Conservation (phyloP, 1,140 invertebrate genomes). For the Drosophila nasuta region DNA sequence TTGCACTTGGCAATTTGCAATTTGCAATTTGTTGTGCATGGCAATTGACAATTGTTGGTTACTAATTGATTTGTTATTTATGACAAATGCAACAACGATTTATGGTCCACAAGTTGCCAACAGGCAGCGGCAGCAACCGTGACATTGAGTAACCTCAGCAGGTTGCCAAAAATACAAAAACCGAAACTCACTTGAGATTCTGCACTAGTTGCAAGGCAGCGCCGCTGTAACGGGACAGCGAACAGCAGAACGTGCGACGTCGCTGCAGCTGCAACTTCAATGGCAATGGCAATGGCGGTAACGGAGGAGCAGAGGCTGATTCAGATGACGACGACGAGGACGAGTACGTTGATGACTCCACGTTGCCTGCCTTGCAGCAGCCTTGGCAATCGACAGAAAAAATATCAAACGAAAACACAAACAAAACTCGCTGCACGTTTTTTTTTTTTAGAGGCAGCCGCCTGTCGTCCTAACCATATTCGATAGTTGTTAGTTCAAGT, state of each 20-base stretch:
- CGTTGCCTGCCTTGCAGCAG: constrained; percentile 61
- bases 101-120: constrained; percentile 44
- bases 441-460: constrained; percentile 30
- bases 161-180: constrained; percentile 49
- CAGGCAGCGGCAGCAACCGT: constrained; percentile 14
- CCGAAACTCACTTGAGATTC: constrained; percentile 78
- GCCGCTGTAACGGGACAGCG: constrained; percentile 75
- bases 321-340: constrained; percentile 16
- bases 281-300: constrained; percentile 14
- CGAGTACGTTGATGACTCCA: constrained; percentile 65
- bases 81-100: constrained; percentile 29
- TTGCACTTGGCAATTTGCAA: constrained; percentile 55
- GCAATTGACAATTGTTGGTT: constrained; percentile 43
- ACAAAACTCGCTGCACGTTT: constrained; percentile 5
- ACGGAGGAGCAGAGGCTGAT: background rate
- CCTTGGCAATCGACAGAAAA: constrained; percentile 57
- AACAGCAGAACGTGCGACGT: constrained; percentile 75
- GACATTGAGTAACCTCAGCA: constrained; percentile 65
- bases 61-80: constrained; percentile 74
- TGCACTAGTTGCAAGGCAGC: constrained; percentile 77
- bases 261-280: constrained; percentile 63
- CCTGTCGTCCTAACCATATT: constrained; percentile 58
- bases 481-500: constrained; percentile 45
- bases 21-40: constrained; percentile 58
- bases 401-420: constrained; percentile 37